Conservation (phyloP, 2,797 vertebrate genomes). For the Diplodus sargus region DNA sequence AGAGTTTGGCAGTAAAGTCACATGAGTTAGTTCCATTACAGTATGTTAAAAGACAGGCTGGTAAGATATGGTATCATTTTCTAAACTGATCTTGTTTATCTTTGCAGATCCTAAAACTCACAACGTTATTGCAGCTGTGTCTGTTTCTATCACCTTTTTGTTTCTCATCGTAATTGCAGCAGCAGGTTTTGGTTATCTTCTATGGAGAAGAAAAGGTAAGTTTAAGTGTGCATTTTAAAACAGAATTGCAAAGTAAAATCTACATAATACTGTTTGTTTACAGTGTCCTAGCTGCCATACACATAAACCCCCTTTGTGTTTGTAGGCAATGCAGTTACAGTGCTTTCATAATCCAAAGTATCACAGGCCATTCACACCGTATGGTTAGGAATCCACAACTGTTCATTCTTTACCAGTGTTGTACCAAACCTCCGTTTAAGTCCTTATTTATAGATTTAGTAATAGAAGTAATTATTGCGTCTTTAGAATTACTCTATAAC, state of each 20-base stretch:
- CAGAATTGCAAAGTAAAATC: background rate
- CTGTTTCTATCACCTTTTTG: fast-evolving
- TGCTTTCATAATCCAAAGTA: background rate
- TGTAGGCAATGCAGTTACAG: background rate
- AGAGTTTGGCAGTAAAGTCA: no score
- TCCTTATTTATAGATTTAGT: background rate
- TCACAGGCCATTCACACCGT: background rate
- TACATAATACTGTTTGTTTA: background rate
- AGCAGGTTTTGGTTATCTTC: fast-evolving
- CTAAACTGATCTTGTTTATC: background rate
- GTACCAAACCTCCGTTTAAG: background rate
- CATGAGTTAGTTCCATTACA: no score
- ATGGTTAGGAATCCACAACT: background rate
- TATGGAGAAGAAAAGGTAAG: background rate
- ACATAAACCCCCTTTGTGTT: no score
- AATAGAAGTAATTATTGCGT: background rate
- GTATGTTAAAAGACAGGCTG: background rate
- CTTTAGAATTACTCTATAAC: no score
- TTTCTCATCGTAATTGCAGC: background rate
- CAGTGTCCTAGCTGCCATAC: background rate
- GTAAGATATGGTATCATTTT: background rate
- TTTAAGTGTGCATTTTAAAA: background rate
- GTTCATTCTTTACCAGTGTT: background rate
- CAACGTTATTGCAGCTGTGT: fast-evolving
- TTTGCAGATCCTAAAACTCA: background rate